Conservation (phyloP, 2,888 invertebrate species). For the Augiades crinisus region DNA sequence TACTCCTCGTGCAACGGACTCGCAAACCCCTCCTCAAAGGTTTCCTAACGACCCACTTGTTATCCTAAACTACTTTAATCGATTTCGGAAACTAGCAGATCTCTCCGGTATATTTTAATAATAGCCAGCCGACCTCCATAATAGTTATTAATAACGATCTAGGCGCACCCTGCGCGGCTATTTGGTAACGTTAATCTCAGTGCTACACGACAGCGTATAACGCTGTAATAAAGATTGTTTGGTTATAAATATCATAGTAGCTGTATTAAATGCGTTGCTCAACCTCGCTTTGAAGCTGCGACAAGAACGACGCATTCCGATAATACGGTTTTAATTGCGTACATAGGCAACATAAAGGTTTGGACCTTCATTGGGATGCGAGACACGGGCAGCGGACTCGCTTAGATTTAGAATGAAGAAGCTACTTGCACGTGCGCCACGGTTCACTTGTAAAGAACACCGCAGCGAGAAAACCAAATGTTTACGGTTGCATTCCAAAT, state of each 20-base stretch:
- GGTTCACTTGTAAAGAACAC: constrained; percentile 66
- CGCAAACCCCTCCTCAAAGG: constrained; percentile 23
- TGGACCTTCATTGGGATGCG: constrained; percentile 62
- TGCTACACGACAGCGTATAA: constrained; percentile 29
- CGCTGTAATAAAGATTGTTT: constrained; percentile 33
- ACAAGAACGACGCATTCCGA: constrained; percentile 50
- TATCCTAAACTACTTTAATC: constrained; percentile 27
- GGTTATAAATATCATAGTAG: constrained; percentile 30
- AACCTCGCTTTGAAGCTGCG: constrained; percentile 41
- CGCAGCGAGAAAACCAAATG: constrained; percentile 66
- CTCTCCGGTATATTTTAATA: constrained; percentile 29
- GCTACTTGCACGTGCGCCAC: constrained; percentile 55
- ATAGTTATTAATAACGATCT: constrained; percentile 31
- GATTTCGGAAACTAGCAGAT: constrained; percentile 27
- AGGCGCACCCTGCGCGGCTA: constrained; percentile 26
- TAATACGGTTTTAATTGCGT: constrained; percentile 72
- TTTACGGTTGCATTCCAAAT: constrained; percentile 67
- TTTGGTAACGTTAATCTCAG: constrained; percentile 31
- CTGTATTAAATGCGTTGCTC: constrained; percentile 30
- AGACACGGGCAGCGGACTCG: constrained; percentile 44
- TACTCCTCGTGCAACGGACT: constrained; percentile 37
- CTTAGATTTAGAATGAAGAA: constrained; percentile 55
- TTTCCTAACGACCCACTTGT: constrained; percentile 18
- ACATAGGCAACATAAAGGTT: constrained; percentile 40
- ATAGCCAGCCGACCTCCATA: constrained; percentile 26